A percentile compares a stretch with the other conserved stretches of the same genome.
Evolutionary conservation across 2,113 vertebrate species (phyloP).

Genomic region (Nothoprocta perdicaria): DNA sequence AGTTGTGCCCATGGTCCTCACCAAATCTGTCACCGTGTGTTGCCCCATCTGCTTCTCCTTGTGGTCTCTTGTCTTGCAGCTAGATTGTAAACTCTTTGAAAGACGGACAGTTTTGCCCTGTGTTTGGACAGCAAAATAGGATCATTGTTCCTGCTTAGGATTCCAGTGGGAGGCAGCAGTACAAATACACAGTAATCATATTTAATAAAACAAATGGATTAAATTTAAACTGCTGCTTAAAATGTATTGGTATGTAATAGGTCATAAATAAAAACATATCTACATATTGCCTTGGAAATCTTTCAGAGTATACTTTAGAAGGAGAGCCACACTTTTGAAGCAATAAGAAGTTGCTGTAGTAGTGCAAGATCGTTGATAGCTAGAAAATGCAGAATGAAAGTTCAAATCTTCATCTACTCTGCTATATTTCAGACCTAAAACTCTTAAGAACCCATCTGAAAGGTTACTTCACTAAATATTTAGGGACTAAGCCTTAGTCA

Average conservation of each 20-base stretch:
- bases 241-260: slow-evolving; percentile 20
- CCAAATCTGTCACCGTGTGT: neutral
- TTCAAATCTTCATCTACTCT: neutral
- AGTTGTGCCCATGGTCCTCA: neutral
- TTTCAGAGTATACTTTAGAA: slow-evolving; percentile 46
- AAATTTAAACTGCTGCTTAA: slow-evolving; percentile 53
- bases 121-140: neutral
- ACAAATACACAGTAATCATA: slow-evolving; percentile 15
- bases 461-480: neutral
- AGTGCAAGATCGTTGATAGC: neutral
- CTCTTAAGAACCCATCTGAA: neutral
- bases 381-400: neutral
- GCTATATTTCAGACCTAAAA: neutral
- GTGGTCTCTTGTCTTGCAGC: neutral
- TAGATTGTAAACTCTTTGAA: neutral
- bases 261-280: slow-evolving; percentile 28
- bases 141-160: neutral
- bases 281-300: slow-evolving; percentile 15
- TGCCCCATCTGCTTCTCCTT: neutral
- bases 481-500: neutral
- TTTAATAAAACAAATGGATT: slow-evolving; percentile 41
- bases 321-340: neutral
- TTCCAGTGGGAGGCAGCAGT: neutral
- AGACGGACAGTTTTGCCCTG: neutral
- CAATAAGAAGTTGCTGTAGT: neutral